phyloP scores from a whole-genome alignment of 1,140 invertebrate species.

The Danaus melanippus region DNA sequence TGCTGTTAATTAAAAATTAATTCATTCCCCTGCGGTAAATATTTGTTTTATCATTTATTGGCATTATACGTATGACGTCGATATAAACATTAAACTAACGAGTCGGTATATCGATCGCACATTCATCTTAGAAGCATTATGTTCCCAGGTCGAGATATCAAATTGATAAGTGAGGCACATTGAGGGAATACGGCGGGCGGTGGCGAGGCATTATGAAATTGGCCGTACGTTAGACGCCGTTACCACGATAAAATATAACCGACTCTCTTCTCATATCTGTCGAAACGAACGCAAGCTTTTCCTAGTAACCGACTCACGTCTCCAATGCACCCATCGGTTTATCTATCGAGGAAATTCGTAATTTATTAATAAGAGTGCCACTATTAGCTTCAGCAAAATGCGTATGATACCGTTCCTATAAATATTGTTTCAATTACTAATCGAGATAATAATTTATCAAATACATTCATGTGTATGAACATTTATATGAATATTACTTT shows the following conservation, averaged over 20 bases:
- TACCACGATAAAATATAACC: slow-evolving; percentile 71
- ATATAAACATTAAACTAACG: neutral
- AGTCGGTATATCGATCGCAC: slow-evolving; percentile 27
- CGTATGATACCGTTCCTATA: too few relatives aligned
- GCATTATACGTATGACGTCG: too few relatives aligned
- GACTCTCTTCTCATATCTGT: slow-evolving; percentile 62
- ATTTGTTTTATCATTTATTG: slow-evolving; percentile 1
- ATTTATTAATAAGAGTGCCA: slow-evolving; percentile 28
- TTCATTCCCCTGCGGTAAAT: slow-evolving; percentile 1
- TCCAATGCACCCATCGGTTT: slow-evolving; percentile 39
- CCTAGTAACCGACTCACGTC: slow-evolving; percentile 46
- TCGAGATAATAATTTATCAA: too few relatives aligned
- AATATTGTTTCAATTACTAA: too few relatives aligned
- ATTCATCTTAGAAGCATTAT: slow-evolving; percentile 57
- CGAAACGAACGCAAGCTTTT: slow-evolving; percentile 33
- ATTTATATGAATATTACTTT: too few relatives aligned
- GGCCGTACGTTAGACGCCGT: slow-evolving; percentile 69
- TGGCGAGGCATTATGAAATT: slow-evolving; percentile 69
- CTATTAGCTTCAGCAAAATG: too few relatives aligned
- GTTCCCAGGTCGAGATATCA: slow-evolving; percentile 65
- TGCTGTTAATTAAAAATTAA: slow-evolving; percentile 17
- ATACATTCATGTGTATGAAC: too few relatives aligned
- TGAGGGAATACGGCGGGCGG: slow-evolving; percentile 42
- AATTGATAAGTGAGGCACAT: slow-evolving; percentile 70
- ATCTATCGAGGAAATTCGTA: slow-evolving; percentile 42